Conservation (phyloP, 2,113 vertebrate species). For the Enhydra lutris region DNA sequence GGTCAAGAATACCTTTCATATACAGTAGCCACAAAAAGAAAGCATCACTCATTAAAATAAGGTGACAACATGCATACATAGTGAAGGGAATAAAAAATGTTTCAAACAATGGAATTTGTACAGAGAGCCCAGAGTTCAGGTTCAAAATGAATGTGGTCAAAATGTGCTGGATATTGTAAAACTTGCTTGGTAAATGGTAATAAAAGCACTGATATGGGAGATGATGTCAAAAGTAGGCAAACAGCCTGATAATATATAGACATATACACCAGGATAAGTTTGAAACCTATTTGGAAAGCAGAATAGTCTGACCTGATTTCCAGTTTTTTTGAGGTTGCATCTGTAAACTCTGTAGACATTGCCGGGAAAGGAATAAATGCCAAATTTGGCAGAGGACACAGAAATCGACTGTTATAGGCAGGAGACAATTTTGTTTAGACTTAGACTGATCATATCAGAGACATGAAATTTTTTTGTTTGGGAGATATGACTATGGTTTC, state of each 20-base stretch:
- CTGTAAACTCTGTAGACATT: not conserved
- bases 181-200: not conserved
- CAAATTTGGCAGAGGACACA: not conserved
- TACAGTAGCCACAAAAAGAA: not conserved
- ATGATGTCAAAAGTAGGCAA: not conserved
- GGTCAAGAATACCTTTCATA: not conserved
- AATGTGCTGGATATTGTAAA: not conserved
- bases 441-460: not conserved
- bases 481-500: not conserved
- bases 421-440: not conserved
- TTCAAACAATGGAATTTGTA: not conserved
- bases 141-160: not conserved
- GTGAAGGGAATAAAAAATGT: not conserved
- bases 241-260: not conserved
- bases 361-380: not conserved
- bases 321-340: not conserved
- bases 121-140: rapidly evolving
- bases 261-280: not conserved
- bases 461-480: not conserved
- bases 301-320: not conserved
- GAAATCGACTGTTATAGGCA: rapidly evolving
- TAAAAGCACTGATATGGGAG: not conserved
- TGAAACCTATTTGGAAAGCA: not conserved
- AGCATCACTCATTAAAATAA: not conserved
- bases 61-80: not conserved